Percentiles rank a stretch among this genome's conserved stretches.
These are phyloP conservation scores for Paradoxurus hermaphroditus DNA, from an alignment of 2,113 vertebrate species.

Conservation along the genomic window DNA sequence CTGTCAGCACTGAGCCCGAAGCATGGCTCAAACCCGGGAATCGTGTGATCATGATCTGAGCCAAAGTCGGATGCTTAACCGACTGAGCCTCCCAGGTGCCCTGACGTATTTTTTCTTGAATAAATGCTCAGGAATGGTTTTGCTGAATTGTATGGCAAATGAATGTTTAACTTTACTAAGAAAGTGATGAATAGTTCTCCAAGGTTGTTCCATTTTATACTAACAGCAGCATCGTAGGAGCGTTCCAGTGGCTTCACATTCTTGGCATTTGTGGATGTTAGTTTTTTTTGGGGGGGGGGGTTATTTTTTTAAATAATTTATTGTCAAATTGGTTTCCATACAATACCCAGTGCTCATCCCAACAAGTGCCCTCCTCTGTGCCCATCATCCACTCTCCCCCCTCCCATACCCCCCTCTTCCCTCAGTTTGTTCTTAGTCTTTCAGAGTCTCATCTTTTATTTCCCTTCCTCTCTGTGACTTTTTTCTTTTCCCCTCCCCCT, in stretches of 20 bases:
- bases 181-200: neutral
- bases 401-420: no score
- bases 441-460: no score
- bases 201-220: neutral
- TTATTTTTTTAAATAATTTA: no score
- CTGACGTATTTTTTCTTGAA: neutral
- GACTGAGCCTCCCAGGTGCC: neutral
- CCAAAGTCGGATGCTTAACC: neutral
- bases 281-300: no score
- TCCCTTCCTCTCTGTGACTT: no score
- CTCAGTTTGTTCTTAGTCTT: no score
- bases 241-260: neutral
- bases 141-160: neutral
- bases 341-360: no score
- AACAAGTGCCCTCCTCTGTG: no score
- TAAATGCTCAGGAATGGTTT: neutral
- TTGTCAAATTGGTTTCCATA: no score
- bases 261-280: neutral
- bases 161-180: neutral
- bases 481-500: no score
- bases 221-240: neutral
- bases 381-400: no score
- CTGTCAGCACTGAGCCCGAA: neutral
- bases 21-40: neutral
- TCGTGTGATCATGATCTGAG: neutral